A percentile compares a stretch with the other conserved stretches of the same genome.
Evolutionary conservation across 2,113 vertebrate species (phyloP).

Genomic region (Physeter macrocephalus): DNA sequence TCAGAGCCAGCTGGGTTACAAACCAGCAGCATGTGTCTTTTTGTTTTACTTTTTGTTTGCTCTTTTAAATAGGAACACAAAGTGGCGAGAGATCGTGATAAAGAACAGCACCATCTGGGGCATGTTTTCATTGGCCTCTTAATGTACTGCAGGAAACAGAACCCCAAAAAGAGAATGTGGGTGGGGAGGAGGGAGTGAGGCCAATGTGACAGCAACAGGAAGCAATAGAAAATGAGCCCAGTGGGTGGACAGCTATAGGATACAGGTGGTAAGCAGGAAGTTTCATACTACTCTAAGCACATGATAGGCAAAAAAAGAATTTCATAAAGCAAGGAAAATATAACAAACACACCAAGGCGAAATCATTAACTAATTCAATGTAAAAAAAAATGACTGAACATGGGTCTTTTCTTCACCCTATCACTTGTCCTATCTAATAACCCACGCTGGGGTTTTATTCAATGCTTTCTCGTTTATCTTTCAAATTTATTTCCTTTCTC

Average conservation of each 20-base stretch:
- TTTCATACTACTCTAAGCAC: neutral
- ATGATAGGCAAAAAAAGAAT: neutral
- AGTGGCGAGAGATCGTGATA: slow-evolving; percentile 31
- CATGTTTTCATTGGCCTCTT: slow-evolving; percentile 58
- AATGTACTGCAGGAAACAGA: slow-evolving; percentile 57
- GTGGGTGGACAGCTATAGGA: neutral
- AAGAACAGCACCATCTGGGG: slow-evolving; percentile 51
- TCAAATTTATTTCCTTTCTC: neutral
- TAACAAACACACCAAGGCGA: neutral
- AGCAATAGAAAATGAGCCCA: slow-evolving; percentile 41
- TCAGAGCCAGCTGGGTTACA: slow-evolving; percentile 49
- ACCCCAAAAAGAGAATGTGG: slow-evolving; percentile 12
- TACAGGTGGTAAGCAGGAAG: neutral
- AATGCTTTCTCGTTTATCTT: slow-evolving; percentile 22
- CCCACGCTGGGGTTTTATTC: neutral
- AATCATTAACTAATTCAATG: neutral
- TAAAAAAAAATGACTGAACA: neutral
- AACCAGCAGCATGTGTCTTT: slow-evolving; percentile 46
- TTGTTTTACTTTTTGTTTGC: slow-evolving; percentile 61
- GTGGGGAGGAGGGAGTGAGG: neutral
- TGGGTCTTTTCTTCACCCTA: neutral
- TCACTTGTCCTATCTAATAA: neutral
- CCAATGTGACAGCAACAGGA: slow-evolving; percentile 35
- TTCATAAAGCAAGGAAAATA: slow-evolving; percentile 27
- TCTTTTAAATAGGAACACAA: slow-evolving; percentile 61